phyloP scores from a whole-genome alignment of 1,140 invertebrate genomes.

The Globodera rostochiensis region DNA sequence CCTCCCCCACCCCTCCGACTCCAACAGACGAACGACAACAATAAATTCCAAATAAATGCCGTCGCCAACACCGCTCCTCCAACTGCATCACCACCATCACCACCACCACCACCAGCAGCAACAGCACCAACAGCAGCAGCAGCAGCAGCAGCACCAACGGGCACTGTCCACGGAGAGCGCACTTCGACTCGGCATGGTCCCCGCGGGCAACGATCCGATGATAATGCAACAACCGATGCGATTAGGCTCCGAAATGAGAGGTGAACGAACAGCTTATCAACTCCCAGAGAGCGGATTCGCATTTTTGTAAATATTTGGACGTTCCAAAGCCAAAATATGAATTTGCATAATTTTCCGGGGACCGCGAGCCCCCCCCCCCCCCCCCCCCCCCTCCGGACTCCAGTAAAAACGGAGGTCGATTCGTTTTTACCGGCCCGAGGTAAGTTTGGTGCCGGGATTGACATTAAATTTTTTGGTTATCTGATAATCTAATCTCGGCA shows the following conservation, averaged over 20 bases:
- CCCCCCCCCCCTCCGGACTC: too few relatives aligned
- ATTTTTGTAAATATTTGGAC: background rate
- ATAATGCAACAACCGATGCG: conserved; percentile 5
- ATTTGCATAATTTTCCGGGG: too few relatives aligned
- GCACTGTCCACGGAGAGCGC: background rate
- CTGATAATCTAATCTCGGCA: too few relatives aligned
- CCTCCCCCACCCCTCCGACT: background rate
- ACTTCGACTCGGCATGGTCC: background rate
- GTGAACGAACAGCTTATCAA: background rate
- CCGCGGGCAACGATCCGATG: conserved; percentile 5
- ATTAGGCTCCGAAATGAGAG: conserved; percentile 20
- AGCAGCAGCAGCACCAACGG: conserved; percentile 9
- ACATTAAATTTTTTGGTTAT: too few relatives aligned
- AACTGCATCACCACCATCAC: conserved; percentile 5
- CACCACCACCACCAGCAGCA: background rate
- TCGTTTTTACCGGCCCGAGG: too few relatives aligned
- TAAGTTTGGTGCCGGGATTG: too few relatives aligned
- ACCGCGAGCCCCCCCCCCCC: too few relatives aligned
- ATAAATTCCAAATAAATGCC: background rate
- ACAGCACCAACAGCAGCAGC: background rate
- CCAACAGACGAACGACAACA: background rate
- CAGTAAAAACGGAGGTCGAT: too few relatives aligned
- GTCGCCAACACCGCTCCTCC: background rate
- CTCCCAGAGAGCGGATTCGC: background rate
- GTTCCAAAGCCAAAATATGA: too few relatives aligned